These are phyloP conservation scores for Tortricodes alternella DNA, from an alignment of 2,888 invertebrate genomes.

Conservation along the genomic window DNA sequence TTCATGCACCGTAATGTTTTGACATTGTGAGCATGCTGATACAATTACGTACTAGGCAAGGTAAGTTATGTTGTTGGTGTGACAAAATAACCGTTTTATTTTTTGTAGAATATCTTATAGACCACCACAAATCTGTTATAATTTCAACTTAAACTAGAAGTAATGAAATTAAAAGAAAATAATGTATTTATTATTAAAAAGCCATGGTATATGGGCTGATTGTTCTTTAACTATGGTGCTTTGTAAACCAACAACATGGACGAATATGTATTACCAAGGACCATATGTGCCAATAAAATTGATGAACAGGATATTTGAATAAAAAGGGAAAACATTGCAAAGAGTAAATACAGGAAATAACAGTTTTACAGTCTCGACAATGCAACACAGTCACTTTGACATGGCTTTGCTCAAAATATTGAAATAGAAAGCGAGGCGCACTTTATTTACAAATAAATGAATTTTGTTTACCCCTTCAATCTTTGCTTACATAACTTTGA, in stretches of 20 bases:
- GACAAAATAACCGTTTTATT: conserved; percentile 5
- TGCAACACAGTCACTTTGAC: conserved; percentile 17
- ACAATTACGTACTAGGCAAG: not conserved
- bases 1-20: conserved; percentile 48
- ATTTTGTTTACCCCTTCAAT: no score
- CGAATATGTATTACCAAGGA: conserved; percentile 10
- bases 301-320: conserved; percentile 21
- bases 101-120: not conserved
- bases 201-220: not conserved
- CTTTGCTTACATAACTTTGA: no score
- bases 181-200: no score
- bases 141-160: no score
- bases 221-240: conserved; percentile 3
- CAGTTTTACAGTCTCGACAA: conserved; percentile 32
- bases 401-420: conserved; percentile 15
- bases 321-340: conserved; percentile 78
- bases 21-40: conserved; percentile 28
- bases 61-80: conserved; percentile 20
- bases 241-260: conserved; percentile 51
- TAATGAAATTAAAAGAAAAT: no score
- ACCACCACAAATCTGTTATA: no score
- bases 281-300: conserved; percentile 24
- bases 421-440: conserved; percentile 17
- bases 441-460: not conserved
- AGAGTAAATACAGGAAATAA: conserved; percentile 59